Base-by-base conservation (phyloP, 2,888 invertebrate species). In the Habrosyne pyritoides region DNA sequence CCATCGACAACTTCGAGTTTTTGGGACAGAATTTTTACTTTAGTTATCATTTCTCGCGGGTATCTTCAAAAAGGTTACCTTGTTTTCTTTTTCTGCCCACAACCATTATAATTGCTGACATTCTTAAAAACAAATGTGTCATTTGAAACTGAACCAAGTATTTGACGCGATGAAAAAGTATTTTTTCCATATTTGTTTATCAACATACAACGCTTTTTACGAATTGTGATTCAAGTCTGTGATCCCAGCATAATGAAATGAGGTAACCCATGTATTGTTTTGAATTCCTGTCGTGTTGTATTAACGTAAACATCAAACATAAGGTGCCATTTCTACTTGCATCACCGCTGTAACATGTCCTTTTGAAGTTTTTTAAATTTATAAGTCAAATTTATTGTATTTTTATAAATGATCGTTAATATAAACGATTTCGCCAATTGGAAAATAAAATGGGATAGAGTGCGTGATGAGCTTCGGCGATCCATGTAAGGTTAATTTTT, bases 361-460 rank as follows among this genome's bases (percentile, higher is more conserved):
- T 10, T 46, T 52, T 33, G 48, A 52, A 18, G 52, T 10, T 24
- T 47, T 47, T n/a, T 14, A 14, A 12, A 5, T n/a, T 12, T 26
- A 28, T 46, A 18, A 8, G 5, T 12, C 50, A 10, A 26, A 28
- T 28, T 21, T 12, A 24, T 18, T 47, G 7, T 46, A 12, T 14
- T 28, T 52, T 52, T 53, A 46, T 30, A 50, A 46, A 47, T 52
- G 49, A 42, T 54, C 52, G 52, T 24, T 18, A 71, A 81, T 69
- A 57, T 72, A 47, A 75, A 79, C 46, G 86, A 89, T 70, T 91
- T 86, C 53, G 77, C 79, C 2, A 52, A 70, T 58, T 91, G 91
- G 91, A 87, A 81, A 72, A 71, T 73, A 46, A 84, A 73, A 74
- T 91, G 91, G 90, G 82, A 84, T 59, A 79, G 64, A 66, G 91